Evolutionary conservation across 2,888 invertebrate species (phyloP).

Genomic region (Micropterix aruncella): DNA sequence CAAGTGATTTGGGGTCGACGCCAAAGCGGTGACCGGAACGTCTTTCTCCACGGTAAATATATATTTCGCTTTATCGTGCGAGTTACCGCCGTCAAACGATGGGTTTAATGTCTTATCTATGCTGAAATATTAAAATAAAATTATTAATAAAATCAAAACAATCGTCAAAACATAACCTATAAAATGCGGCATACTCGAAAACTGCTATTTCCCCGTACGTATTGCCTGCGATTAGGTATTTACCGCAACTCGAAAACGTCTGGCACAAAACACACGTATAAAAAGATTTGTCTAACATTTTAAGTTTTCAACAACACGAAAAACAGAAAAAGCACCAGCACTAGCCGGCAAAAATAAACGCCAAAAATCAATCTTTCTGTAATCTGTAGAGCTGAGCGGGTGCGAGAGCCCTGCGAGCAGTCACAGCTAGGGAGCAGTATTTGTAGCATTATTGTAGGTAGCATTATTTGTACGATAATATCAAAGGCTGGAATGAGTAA

Average conservation of each 20-base stretch:
- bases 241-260: constrained; percentile 71
- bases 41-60: constrained; percentile 45
- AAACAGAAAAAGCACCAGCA: neutral
- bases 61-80: constrained; percentile 47
- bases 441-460: no score
- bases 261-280: constrained; percentile 77
- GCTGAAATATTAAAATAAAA: constrained; percentile 36
- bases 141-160: constrained; percentile 5
- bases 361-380: no score
- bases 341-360: neutral
- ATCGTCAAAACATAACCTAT: constrained; percentile 5
- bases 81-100: constrained; percentile 34
- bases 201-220: constrained; percentile 74
- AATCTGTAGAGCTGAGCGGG: no score
- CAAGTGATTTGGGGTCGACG: constrained; percentile 49
- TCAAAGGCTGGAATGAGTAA: no score
- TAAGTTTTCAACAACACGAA: constrained; percentile 1
- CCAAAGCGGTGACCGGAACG: constrained; percentile 53
- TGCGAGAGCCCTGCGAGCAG: no score
- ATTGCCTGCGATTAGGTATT: constrained; percentile 69
- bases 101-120: constrained; percentile 47
- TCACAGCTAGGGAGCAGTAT: no score
- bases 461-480: no score
- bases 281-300: constrained; percentile 41
- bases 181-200: constrained; percentile 50